Evolutionary conservation across 2,113 vertebrate genomes (phyloP), one percentile per base, ranked within the genome.

Genomic region (Caranx ignobilis): DNA sequence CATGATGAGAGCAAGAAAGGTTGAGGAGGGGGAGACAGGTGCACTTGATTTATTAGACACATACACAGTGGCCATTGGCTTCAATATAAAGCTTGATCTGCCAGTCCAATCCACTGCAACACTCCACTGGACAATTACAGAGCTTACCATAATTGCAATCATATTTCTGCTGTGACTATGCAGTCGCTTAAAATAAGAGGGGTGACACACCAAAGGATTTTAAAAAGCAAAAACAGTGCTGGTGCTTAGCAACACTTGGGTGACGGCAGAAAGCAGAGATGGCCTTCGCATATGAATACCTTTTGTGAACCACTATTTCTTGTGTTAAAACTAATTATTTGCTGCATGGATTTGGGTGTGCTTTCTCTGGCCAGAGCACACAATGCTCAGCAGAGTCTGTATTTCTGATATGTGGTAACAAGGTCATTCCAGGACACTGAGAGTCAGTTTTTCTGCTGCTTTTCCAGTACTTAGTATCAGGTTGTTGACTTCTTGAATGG

Each of bases 41-140:
- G 48, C 0, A 45, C 56, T 84, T 89, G 90, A 93, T 93, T 92
- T 91, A 93, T 93, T 79, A 86, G 84, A 87, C 83, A 75, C 89
- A 54, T 89, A 63, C 61, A 68, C 71, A 12, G 63, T 41, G 81
- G 61, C 55, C 34, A 48, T 55, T 72, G 74, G 88, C 79, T 76
- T 69, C 19, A 12, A 75, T 52, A 66, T 50, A 10, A 71, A 71
- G 72, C 83, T 68, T 57, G 43, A 41, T 37, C 45, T 56, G 15
- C 55, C 43, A 5, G 61, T 67, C 59, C 66, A 6, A 1, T 47
- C 6, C 39, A 16, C 15, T 43, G 41, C 26, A 37, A 48, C 19
- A 50, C 60, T 39, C 6, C 19, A 16, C 47, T 50, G 56, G 19
- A 62, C 73, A 79, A 78, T 60, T 57, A 82, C 54, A 71, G 11